Conservation (phyloP, 1,140 invertebrate genomes). For the Leptoteleia sp. region DNA sequence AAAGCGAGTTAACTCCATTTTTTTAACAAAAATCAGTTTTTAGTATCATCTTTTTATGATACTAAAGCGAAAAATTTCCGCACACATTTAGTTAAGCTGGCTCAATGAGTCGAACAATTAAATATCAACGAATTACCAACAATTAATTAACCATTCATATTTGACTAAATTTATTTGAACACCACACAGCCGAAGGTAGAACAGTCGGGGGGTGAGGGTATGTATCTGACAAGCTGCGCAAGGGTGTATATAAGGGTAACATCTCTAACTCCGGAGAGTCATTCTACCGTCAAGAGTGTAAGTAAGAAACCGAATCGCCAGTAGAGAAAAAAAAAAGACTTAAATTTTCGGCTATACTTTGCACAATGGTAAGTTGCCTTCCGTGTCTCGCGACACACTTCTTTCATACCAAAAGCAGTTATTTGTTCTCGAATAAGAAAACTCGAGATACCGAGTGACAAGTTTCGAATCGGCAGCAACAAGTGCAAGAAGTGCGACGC, state of each 20-base stretch:
- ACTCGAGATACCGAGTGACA: neutral
- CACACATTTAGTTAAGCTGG: no score
- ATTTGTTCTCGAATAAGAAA: slow-evolving; percentile 1
- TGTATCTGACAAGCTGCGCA: slow-evolving; percentile 69
- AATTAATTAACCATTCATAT: no score
- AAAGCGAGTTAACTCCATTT: no score
- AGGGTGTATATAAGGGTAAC: slow-evolving; percentile 78
- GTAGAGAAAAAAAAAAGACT: slow-evolving; percentile 13
- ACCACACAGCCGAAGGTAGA: slow-evolving; percentile 43
- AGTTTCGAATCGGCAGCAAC: slow-evolving; percentile 41
- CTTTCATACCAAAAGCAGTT: neutral
- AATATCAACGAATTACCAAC: no score
- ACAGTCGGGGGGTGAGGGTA: slow-evolving; percentile 67
- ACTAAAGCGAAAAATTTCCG: no score
- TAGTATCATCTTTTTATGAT: no score
- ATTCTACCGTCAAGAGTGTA: slow-evolving; percentile 72
- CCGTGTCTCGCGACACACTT: neutral
- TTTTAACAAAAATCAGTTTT: no score
- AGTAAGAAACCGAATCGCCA: slow-evolving; percentile 57
- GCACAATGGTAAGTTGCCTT: slow-evolving; percentile 53
- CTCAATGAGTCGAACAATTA: no score
- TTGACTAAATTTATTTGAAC: no score
- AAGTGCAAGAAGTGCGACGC: slow-evolving; percentile 47
- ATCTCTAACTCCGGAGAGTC: slow-evolving; percentile 75
- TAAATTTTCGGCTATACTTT: slow-evolving; percentile 26